Conservation (phyloP, 2,888 invertebrate species). For the Drosophila nr. fundita region DNA sequence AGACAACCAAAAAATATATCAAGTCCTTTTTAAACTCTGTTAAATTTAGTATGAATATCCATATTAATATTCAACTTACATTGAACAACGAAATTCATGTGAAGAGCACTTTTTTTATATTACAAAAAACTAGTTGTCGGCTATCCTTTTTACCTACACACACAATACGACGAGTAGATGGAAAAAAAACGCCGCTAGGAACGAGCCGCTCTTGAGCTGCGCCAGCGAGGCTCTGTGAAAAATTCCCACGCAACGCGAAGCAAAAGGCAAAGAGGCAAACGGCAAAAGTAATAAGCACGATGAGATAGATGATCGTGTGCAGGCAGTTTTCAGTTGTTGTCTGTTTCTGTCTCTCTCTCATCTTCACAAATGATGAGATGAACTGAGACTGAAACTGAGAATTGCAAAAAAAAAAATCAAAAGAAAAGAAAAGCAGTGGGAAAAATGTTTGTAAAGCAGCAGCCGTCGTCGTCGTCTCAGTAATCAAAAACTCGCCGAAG, state of each 20-base stretch:
- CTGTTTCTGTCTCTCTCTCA: conserved; percentile 31
- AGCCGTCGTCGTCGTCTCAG: conserved; percentile 47
- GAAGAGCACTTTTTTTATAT: neutral
- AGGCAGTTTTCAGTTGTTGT: conserved; percentile 51
- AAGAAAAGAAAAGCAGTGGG: conserved; percentile 73
- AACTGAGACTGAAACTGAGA: conserved; percentile 43
- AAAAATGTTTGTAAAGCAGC: conserved; percentile 66
- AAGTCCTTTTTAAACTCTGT: neutral
- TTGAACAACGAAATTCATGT: neutral
- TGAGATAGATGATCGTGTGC: conserved; percentile 57
- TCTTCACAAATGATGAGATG: conserved; percentile 36
- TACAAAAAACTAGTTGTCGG: conserved; percentile 8
- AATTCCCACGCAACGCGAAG: conserved; percentile 65
- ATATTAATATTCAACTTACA: conserved; percentile 27
- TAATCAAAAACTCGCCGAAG: conserved; percentile 72
- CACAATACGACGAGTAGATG: neutral
- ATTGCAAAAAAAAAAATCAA: conserved; percentile 55
- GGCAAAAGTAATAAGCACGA: conserved; percentile 55
- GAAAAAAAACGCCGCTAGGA: conserved; percentile 29
- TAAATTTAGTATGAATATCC: neutral
- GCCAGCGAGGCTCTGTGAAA: conserved; percentile 52
- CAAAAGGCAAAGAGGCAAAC: conserved; percentile 39
- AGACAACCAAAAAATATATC: too few relatives aligned
- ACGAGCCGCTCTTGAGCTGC: conserved; percentile 27
- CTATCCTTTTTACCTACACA: conserved; percentile 31